Evolutionary conservation across 2,797 vertebrate species (phyloP).

Genomic region (Manis crassicaudata): DNA sequence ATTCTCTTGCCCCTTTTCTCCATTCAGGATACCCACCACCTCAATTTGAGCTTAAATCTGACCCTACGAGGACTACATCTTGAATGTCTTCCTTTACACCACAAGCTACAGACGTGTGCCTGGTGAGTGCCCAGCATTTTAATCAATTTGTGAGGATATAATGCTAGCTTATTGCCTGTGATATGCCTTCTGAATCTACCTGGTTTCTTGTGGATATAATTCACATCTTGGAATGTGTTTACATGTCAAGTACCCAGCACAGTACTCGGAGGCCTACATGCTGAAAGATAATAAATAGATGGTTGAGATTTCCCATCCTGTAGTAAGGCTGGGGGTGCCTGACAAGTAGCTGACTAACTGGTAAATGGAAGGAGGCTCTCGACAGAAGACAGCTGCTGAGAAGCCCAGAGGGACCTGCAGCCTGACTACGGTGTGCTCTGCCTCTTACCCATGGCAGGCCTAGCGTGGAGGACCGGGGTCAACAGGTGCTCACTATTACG

Average conservation of each 20-base stretch:
- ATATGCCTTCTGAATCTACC: background rate
- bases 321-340: background rate
- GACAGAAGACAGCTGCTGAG: background rate
- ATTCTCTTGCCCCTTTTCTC: background rate
- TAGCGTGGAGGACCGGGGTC: fast-evolving
- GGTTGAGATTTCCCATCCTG: background rate
- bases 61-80: background rate
- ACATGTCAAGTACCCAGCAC: fast-evolving
- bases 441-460: background rate
- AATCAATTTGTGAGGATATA: background rate
- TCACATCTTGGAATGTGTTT: background rate
- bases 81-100: background rate
- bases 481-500: background rate
- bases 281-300: background rate
- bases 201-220: background rate
- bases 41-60: background rate
- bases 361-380: background rate
- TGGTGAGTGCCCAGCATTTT: background rate
- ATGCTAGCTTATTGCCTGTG: background rate
- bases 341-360: background rate
- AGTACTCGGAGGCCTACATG: background rate
- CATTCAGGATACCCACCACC: background rate
- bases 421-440: background rate
- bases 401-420: background rate
- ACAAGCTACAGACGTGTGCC: background rate